phyloP scores from a whole-genome alignment of 2,797 vertebrate genomes.

The Trichosurus vulpecula region DNA sequence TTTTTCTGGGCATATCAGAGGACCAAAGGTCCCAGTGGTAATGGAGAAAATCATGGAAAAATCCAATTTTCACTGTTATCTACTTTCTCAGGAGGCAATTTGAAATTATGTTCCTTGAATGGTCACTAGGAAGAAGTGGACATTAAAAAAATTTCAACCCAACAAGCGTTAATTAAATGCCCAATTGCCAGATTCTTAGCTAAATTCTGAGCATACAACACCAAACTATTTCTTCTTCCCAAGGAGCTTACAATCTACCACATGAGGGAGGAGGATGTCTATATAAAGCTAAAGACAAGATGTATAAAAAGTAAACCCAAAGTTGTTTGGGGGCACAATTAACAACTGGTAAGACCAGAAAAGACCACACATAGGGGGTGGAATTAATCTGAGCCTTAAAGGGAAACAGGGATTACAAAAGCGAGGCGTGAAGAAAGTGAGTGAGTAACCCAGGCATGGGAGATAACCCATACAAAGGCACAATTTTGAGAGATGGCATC shows the following conservation, averaged over 20 bases:
- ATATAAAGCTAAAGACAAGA: background rate
- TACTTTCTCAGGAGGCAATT: slow-evolving; percentile 5
- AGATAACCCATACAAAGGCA: background rate
- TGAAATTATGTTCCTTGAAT: background rate
- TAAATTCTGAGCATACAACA: background rate
- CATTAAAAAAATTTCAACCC: background rate
- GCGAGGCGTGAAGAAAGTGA: background rate
- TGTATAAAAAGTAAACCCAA: background rate
- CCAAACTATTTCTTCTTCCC: background rate
- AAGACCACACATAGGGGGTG: background rate
- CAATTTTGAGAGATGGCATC: background rate
- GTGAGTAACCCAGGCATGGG: background rate
- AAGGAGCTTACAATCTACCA: background rate
- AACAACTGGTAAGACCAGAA: background rate
- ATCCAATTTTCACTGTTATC: slow-evolving; percentile 11
- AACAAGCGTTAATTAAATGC: background rate
- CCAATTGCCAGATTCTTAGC: background rate
- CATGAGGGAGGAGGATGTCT: background rate
- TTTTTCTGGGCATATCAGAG: background rate
- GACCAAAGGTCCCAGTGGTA: background rate
- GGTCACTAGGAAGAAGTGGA: background rate
- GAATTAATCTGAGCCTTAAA: background rate
- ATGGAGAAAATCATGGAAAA: background rate
- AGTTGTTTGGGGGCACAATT: background rate
- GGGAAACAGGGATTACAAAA: background rate